Percentiles rank a stretch among this genome's conserved stretches.
Conservation (phyloP, 2,888 invertebrate species). For the Rotaria macrura region DNA sequence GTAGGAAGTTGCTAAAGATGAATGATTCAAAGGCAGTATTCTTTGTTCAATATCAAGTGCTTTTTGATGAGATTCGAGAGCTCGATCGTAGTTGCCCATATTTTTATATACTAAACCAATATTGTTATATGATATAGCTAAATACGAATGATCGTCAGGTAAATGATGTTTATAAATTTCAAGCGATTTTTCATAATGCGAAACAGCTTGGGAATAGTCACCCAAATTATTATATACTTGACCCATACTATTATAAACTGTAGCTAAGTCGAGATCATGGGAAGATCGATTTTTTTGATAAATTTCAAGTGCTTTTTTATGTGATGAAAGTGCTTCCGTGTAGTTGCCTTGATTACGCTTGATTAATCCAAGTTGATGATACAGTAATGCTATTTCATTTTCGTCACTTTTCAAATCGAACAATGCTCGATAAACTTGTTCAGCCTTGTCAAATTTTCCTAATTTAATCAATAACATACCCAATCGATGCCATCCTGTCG, state of each 20-base stretch:
- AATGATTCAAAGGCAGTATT: background rate
- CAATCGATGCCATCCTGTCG: constrained; percentile 1
- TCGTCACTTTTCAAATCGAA: background rate
- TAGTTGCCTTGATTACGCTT: background rate
- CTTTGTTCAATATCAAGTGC: background rate
- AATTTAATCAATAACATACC: background rate
- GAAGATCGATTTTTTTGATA: background rate
- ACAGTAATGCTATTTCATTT: background rate
- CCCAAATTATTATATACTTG: background rate
- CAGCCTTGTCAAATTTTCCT: background rate
- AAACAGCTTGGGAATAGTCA: background rate
- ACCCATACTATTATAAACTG: background rate
- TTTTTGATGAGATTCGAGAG: background rate
- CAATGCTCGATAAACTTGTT: background rate
- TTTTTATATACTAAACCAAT: background rate
- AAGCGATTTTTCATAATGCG: background rate
- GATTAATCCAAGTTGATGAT: background rate
- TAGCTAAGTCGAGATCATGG: background rate
- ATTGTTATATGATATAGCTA: background rate
- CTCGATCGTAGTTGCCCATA: background rate
- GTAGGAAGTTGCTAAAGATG: background rate
- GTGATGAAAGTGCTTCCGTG: background rate
- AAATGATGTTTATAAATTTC: background rate
- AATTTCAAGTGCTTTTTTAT: background rate
- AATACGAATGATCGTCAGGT: background rate